Evolutionary conservation across 1,140 invertebrate genomes (phyloP).

Genomic region (Lepidostoma basale): DNA sequence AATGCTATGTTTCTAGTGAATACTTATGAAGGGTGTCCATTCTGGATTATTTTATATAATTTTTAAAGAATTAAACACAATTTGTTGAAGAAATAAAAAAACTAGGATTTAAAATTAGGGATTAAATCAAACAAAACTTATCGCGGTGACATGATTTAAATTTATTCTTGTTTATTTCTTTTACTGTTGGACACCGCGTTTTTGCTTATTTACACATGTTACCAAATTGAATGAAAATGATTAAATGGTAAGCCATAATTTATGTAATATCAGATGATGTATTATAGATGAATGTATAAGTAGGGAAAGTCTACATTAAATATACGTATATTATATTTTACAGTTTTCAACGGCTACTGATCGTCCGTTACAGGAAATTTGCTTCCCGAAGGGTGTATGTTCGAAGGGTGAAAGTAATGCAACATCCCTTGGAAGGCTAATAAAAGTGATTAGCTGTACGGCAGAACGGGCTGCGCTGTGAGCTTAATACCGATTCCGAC

Average conservation of each 20-base stretch:
- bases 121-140: too few relatives aligned
- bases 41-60: too few relatives aligned
- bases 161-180: too few relatives aligned
- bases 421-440: constrained; percentile 39
- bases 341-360: not conserved
- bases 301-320: not conserved
- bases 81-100: too few relatives aligned
- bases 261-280: too few relatives aligned
- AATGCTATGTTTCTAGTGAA: too few relatives aligned
- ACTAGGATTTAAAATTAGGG: too few relatives aligned
- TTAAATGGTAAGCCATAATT: not conserved
- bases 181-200: too few relatives aligned
- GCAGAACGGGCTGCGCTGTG: constrained; percentile 32
- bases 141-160: too few relatives aligned
- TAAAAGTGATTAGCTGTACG: constrained; percentile 45
- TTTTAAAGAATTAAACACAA: too few relatives aligned
- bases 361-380: not conserved
- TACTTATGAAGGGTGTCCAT: too few relatives aligned
- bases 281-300: not conserved
- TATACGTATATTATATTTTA: not conserved
- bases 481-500: constrained; percentile 14
- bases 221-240: not conserved
- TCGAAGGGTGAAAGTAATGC: constrained; percentile 19
- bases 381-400: not conserved
- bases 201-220: not conserved